Evolutionary conservation across 2,888 invertebrate genomes (phyloP), one percentile per base, ranked within the genome.

Genomic region (Brachycybe producta): DNA sequence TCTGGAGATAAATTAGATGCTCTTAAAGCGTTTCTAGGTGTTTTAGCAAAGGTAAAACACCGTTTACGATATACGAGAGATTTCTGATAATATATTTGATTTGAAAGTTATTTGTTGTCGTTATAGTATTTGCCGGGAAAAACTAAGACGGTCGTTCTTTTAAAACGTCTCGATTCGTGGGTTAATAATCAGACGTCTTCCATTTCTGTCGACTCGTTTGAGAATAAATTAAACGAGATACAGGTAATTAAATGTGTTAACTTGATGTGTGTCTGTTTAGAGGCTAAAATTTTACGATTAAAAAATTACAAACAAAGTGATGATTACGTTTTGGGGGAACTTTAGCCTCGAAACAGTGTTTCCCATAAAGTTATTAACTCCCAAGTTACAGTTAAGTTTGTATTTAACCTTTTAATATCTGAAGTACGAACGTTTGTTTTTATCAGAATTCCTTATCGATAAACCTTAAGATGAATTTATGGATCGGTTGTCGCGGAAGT

Each of bases 401-500:
- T n/a, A n/a, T n/a, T n/a, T n/a, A n/a, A n/a, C n/a, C n/a, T n/a
- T n/a, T n/a, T n/a, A n/a, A n/a, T n/a, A n/a, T n/a, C n/a, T n/a
- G n/a, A n/a, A n/a, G n/a, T n/a, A n/a, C n/a, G n/a, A n/a, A n/a
- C n/a, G n/a, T n/a, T n/a, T n/a, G n/a, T n/a, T n/a, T 24, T 41
- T 23, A 11, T 8, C 24, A 41, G 41, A 21, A 17, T 2, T 41
- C 41, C 7, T 26, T 23, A 21, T 19, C 19, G 7, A 24, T 23
- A 3, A 17, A 17, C 3, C 2, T 41, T 11, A 24, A 41, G 30
- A 44, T 27, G 44, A 45, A 53, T 13, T 51, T 70, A n/a, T 95
- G 83, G 78, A 67, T 84, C 30, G 82, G 80, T 2, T 98, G 97
- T 63, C 74, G 73, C 58, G 88, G 91, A 8, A 90, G 90, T 58